phyloP scores from a whole-genome alignment of 1,140 invertebrate genomes.

The Orius insidiosus region DNA sequence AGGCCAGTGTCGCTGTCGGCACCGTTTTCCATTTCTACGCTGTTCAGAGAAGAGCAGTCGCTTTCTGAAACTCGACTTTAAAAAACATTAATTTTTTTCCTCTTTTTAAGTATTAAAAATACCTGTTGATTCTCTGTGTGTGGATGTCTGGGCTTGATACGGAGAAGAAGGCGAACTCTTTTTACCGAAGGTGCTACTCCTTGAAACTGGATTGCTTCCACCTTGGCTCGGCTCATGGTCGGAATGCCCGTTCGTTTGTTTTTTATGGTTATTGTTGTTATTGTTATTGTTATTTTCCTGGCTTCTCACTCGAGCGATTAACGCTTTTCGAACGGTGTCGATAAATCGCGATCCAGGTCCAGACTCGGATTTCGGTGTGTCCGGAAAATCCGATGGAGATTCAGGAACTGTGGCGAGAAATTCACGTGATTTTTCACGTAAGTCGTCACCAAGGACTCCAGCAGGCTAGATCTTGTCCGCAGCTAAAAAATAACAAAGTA shows the following conservation, averaged over 20 bases:
- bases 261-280: constrained; percentile 31
- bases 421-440: constrained; percentile 69
- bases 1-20: constrained; percentile 82
- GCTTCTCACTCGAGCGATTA: constrained; percentile 54
- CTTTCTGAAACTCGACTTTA: constrained; percentile 43
- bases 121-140: constrained; percentile 23
- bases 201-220: constrained; percentile 35
- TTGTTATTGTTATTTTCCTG: constrained; percentile 31
- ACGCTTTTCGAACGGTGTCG: constrained; percentile 60
- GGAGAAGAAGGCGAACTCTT: constrained; percentile 29
- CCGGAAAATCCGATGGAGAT: constrained; percentile 37
- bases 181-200: constrained; percentile 33
- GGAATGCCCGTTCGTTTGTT: constrained; percentile 18
- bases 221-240: constrained; percentile 24
- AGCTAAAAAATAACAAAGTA: constrained; percentile 41
- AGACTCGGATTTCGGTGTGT: constrained; percentile 33
- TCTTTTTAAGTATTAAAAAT: too few species aligned
- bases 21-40: constrained; percentile 46
- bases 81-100: background rate
- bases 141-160: constrained; percentile 40
- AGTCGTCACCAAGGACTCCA: constrained; percentile 77
- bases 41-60: constrained; percentile 57
- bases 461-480: constrained; percentile 73
- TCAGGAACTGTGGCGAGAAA: constrained; percentile 44
- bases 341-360: constrained; percentile 69